Percentiles rank a stretch among this genome's conserved stretches.
These are phyloP conservation scores for Oxygymnocypris stewartii DNA, from an alignment of 2,113 vertebrate species.

Conservation along the genomic window DNA sequence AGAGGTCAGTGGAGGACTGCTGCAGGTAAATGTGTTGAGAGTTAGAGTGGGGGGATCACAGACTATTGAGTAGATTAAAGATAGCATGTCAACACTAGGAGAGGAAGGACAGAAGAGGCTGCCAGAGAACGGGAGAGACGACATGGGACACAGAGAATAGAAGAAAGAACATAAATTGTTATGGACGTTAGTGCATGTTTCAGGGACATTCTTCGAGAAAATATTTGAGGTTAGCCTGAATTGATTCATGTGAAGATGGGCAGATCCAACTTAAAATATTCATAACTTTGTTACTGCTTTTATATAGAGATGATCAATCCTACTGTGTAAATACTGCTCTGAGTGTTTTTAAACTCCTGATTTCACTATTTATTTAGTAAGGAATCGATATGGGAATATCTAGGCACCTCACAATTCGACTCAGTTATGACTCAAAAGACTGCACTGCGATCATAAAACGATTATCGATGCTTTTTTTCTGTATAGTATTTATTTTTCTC, in stretches of 20 bases:
- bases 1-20: neutral
- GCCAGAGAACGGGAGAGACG: neutral
- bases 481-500: too few relatives aligned
- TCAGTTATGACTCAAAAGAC: neutral
- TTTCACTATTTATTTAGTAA: neutral
- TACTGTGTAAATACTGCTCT: neutral
- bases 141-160: neutral
- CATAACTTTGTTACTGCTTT: neutral
- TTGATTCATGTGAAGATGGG: neutral
- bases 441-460: neutral
- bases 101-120: neutral
- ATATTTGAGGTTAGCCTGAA: neutral
- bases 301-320: neutral
- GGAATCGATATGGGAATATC: neutral
- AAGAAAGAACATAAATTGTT: neutral
- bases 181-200: neutral
- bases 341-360: neutral
- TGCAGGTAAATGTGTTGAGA: conserved; percentile 20
- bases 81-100: neutral
- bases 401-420: neutral
- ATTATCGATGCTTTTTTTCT: neutral
- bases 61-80: conserved; percentile 5
- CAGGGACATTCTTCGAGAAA: neutral
- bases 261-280: neutral
- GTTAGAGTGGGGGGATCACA: conserved; percentile 5